Evolutionary conservation across 1,140 invertebrate species (phyloP).

Genomic region (Cepaea nemoralis): DNA sequence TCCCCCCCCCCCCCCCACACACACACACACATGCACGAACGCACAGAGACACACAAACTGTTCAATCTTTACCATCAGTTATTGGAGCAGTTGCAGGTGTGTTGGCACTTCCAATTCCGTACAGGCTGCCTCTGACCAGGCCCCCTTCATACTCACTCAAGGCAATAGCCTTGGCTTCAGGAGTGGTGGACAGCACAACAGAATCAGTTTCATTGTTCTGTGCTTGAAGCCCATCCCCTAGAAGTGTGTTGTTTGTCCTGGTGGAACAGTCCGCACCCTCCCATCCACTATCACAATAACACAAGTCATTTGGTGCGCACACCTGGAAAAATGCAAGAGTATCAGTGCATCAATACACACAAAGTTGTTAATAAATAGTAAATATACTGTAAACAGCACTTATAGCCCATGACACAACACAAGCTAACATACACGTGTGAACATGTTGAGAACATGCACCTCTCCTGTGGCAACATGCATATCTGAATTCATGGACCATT

Average conservation of each 20-base stretch:
- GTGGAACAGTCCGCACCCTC: conserved; percentile 89
- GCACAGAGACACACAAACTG: no score
- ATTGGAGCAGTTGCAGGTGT: conserved; percentile 30
- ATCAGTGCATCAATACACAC: no score
- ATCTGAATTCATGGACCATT: no score
- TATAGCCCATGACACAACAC: no score
- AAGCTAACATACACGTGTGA: no score
- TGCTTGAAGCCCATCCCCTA: conserved; percentile 52
- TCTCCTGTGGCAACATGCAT: no score
- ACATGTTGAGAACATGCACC: no score
- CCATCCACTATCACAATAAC: conserved; percentile 91
- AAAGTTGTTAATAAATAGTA: no score
- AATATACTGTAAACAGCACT: no score
- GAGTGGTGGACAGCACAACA: background rate
- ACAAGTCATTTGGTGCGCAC: conserved; percentile 93
- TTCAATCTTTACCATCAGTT: conserved; percentile 9
- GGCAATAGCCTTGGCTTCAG: conserved; percentile 3
- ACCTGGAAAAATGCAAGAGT: conserved; percentile 77
- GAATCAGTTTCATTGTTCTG: background rate
- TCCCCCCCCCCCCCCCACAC: no score
- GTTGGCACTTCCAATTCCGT: background rate
- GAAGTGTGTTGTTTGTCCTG: conserved; percentile 51
- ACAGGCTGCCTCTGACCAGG: background rate
- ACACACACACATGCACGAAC: no score
- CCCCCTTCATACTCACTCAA: background rate